Evolutionary conservation across 2,888 invertebrate species (phyloP), one percentile per base, ranked within the genome.

Genomic region (Myopa testacea): DNA sequence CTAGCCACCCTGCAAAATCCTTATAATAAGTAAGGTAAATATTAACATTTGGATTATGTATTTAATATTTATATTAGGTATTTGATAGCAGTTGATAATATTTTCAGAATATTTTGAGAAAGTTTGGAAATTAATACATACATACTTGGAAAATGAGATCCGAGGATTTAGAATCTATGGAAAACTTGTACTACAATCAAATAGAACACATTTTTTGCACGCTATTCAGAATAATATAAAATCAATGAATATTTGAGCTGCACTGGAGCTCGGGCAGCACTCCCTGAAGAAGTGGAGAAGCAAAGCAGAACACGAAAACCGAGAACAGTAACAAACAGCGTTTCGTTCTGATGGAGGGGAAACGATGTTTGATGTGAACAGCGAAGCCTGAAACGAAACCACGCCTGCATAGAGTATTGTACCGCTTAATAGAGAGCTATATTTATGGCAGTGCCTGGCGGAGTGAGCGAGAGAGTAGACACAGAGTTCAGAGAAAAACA

Each of bases 231-330:
- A 50, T 45, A 26, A 45, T 45, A 10, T 45, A 45, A 79, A 81
- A 81, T 79, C 78, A 78, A 77, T 79, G 79, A 16, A 79, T 79
- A 75, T 83, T 82, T 79, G 68, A 79, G 60, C 77, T 73, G 71
- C 80, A 79, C 80, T 82, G 82, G 45, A 14, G 45, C 62, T 62
- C 58, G 16, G 62, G 71, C 67, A 55, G 26, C n/a, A 45, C 45
- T 50, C 70, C 6, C 45, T 34, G 34, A 34, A 55, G 34, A 45
- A 14, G 16, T 68, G 68, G 38, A 34, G n/a, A 19, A 4, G 26
- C 40, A 52, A 78, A 76, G 10, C 7, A 45, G 10, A 45, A 45
- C 55, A 26, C 26, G n/a, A n/a, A 10, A 26, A 62, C 26, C 5
- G 62, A 62, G 62, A 62, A 62, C 26, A 52, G 60, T 72, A 26